Base-by-base conservation (phyloP, 2,113 vertebrate species). In the Mobula hypostoma region DNA sequence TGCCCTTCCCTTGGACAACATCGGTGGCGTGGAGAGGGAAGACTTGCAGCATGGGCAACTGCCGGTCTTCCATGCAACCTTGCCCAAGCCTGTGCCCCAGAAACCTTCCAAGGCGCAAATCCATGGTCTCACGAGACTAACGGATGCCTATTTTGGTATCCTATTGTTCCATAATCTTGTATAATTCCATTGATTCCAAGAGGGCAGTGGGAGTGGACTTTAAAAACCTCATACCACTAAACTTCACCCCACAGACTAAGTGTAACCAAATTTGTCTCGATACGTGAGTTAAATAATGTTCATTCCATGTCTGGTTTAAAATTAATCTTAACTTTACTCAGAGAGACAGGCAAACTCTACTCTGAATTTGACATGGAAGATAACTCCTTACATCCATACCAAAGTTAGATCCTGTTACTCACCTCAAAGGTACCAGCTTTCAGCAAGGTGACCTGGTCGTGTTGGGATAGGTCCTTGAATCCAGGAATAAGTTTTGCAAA, bases 351-450 rank as follows among this genome's bases (percentile, higher is more conserved):
- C 85, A 15, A 66, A 90, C 14, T 32, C 17, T 5, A 74, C 72
- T 66, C 61, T 90, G 29, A 14, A 5, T 74, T 24, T 21, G 72
- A 74, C 21, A 24, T 24, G 19, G 19, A 74, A 32, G n/a, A 32
- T 8, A 90, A 68, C 61, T 66, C n/a, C n/a, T 87, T 56, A 87
- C 83, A 87, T 15, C 5, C 7, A 5, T 21, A 40, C 24, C 48
- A 83, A 58, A 56, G 21, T 24, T 66, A n/a, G 58, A 88, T n/a
- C 85, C 19, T 15, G 21, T 66, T 74, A 14, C 61, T 24, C 96
- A 99, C 98, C 98, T 99, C 98, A 61, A 99, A 99, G n/a, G 98
- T 99, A 72, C 98, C 98, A 0, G 98, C 98, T 95, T 99, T 99
- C 66, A 99, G 97, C 96, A 99, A 96, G 80, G 98, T 97, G 96